These are phyloP conservation scores for Etia nguti DNA, from an alignment of 2,113 vertebrate species.

Conservation along the genomic window DNA sequence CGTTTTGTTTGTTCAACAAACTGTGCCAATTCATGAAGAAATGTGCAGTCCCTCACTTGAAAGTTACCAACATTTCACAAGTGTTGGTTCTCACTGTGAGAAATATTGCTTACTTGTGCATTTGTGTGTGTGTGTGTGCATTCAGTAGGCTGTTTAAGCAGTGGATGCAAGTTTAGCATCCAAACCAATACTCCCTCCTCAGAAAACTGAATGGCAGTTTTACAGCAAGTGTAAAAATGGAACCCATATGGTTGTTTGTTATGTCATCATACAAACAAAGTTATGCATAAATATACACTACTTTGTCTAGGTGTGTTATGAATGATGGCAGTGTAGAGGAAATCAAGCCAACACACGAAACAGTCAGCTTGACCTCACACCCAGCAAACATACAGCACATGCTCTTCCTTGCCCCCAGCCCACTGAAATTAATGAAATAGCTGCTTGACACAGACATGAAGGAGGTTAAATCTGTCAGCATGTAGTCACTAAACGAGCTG, in stretches of 20 bases:
- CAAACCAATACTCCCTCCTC: neutral
- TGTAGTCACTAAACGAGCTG: neutral
- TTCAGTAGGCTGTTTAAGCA: slow-evolving; percentile 10
- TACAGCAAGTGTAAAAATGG: slow-evolving; percentile 10
- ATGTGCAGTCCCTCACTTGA: neutral
- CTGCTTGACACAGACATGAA: slow-evolving; percentile 40
- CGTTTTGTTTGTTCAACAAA: slow-evolving; percentile 19
- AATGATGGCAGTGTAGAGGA: slow-evolving; percentile 9
- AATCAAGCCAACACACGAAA: slow-evolving; percentile 34
- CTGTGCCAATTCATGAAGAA: neutral
- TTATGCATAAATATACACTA: neutral
- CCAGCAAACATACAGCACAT: neutral
- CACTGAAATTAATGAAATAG: slow-evolving; percentile 45
- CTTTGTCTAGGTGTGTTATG: neutral
- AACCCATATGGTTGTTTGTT: neutral
- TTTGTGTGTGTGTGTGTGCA: neutral
- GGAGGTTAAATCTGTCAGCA: slow-evolving; percentile 33
- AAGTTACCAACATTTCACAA: neutral
- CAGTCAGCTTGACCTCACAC: slow-evolving; percentile 34
- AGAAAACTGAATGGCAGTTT: slow-evolving; percentile 1
- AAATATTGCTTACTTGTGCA: neutral
- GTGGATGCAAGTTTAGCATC: slow-evolving; percentile 10
- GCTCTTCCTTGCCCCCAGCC: neutral
- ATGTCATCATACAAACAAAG: neutral
- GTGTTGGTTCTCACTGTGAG: neutral